These are phyloP conservation scores for Epizoanthus scotinus DNA, from an alignment of 92 coral and sea anemone genomes.

Conservation along the genomic window DNA sequence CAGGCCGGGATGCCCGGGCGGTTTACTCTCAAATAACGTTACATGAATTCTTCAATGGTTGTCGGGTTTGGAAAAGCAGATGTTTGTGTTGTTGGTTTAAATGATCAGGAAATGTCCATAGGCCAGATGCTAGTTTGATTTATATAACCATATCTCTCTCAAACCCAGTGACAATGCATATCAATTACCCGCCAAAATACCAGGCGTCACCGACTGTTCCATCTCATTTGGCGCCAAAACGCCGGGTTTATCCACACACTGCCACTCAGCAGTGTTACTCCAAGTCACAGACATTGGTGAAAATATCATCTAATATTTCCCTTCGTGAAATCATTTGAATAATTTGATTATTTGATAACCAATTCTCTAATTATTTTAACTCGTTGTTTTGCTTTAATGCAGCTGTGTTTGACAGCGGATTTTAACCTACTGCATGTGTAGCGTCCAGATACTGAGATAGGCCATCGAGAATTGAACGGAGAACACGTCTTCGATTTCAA, in stretches of 20 bases:
- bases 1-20: too few relatives aligned
- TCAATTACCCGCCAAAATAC: conserved; percentile 66
- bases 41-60: conserved; percentile 31
- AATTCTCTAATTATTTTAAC: not conserved
- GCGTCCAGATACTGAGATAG: not conserved
- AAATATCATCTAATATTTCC: not conserved
- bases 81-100: conserved; percentile 37
- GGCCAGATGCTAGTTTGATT: conserved; percentile 48
- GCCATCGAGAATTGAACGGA: not conserved
- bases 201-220: conserved; percentile 40
- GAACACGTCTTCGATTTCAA: not conserved
- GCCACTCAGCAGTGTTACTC: not conserved
- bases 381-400: not conserved
- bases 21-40: conserved; percentile 11
- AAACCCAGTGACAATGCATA: conserved; percentile 53
- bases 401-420: conserved; percentile 7
- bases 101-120: conserved; percentile 38
- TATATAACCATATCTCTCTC: conserved; percentile 47
- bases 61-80: conserved; percentile 41
- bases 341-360: not conserved
- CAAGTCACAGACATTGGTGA: not conserved
- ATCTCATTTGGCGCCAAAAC: conserved; percentile 51
- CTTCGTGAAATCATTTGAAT: not conserved
- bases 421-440: not conserved
- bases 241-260: conserved; percentile 3